These are phyloP conservation scores for Acestrorhynchus altus DNA, from an alignment of 2,797 vertebrate genomes.

Conservation along the genomic window DNA sequence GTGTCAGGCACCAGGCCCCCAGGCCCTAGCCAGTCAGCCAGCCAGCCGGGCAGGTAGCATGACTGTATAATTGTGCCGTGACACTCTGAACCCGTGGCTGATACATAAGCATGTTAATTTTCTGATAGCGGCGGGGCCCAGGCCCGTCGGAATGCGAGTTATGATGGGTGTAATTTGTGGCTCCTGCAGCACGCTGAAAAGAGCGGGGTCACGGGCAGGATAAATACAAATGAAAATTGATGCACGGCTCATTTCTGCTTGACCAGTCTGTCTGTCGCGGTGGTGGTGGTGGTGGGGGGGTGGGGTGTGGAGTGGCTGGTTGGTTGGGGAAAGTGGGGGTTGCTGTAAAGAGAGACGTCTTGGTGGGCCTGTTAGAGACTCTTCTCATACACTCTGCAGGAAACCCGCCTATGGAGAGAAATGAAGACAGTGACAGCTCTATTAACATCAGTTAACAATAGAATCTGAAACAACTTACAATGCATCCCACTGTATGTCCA, in stretches of 20 bases:
- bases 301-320: too few species aligned
- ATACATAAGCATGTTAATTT: slow-evolving; percentile 84
- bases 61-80: slow-evolving; percentile 85
- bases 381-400: slow-evolving; percentile 62
- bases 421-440: slow-evolving; percentile 9
- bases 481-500: too few species aligned
- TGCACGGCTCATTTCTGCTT: slow-evolving; percentile 82
- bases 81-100: slow-evolving; percentile 79
- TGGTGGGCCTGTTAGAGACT: slow-evolving; percentile 68
- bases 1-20: slow-evolving; percentile 50
- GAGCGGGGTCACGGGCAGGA: slow-evolving; percentile 79
- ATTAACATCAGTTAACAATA: background rate
- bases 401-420: background rate
- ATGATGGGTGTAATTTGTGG: slow-evolving; percentile 85
- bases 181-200: slow-evolving; percentile 76
- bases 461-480: too few species aligned
- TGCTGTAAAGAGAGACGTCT: slow-evolving; percentile 60
- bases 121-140: slow-evolving; percentile 77
- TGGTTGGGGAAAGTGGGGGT: slow-evolving; percentile 63
- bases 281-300: slow-evolving; percentile 49
- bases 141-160: slow-evolving; percentile 77
- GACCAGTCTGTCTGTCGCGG: slow-evolving; percentile 77
- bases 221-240: slow-evolving; percentile 89
- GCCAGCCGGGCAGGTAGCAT: slow-evolving; percentile 76
- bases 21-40: slow-evolving; percentile 72